A percentile compares a stretch with the other conserved stretches of the same genome.
Evolutionary conservation across 1,140 invertebrate species (phyloP).

Genomic region (Drosophila tristis): DNA sequence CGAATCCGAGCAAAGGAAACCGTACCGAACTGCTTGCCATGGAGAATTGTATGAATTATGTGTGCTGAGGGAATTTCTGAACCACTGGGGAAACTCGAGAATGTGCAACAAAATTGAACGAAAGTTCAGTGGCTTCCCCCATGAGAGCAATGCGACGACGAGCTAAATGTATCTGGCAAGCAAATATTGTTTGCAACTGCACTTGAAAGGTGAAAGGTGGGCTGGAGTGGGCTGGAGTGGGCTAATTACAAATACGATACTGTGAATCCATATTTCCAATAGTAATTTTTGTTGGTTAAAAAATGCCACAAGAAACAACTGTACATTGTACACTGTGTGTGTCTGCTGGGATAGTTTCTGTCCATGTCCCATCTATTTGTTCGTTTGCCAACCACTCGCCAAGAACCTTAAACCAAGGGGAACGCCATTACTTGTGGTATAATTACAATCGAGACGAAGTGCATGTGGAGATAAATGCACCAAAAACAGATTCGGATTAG

Average conservation of each 20-base stretch:
- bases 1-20: slow-evolving; percentile 12
- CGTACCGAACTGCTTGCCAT: slow-evolving; percentile 14
- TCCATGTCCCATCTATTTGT: too few species aligned
- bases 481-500: too few species aligned
- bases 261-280: too few species aligned
- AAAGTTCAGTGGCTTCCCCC: neutral
- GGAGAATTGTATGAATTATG: slow-evolving; percentile 44
- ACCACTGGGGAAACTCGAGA: slow-evolving; percentile 10
- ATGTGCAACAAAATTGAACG: slow-evolving; percentile 27
- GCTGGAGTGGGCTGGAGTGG: neutral
- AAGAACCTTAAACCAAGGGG: too few species aligned
- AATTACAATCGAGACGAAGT: neutral
- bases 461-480: neutral
- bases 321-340: too few species aligned
- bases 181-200: slow-evolving; percentile 27
- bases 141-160: slow-evolving; percentile 5
- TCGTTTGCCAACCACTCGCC: too few species aligned
- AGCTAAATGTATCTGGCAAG: slow-evolving; percentile 2
- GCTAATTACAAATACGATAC: too few species aligned
- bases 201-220: slow-evolving; percentile 6
- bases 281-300: too few species aligned
- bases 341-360: too few species aligned
- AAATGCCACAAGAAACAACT: too few species aligned
- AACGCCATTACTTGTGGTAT: too few species aligned
- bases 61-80: slow-evolving; percentile 6